Base-by-base conservation (phyloP, 1,140 invertebrate genomes). In the Stegodyphus dumicola region DNA sequence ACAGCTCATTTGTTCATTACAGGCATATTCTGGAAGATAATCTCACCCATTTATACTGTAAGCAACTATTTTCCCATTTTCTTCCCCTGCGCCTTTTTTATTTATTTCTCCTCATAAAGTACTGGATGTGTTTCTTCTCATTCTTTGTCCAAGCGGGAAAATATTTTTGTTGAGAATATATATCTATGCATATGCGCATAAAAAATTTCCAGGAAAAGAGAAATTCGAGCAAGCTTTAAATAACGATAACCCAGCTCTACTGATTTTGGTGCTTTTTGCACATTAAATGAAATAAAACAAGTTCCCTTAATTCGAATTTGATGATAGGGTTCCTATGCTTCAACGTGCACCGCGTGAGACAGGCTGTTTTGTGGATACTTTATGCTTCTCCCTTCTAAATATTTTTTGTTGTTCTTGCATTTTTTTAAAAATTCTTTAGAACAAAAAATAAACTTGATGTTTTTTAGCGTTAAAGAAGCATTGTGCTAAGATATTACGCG, bases 221-320 rank as follows among this genome's bases (percentile, higher is more conserved):
- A 76, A 83, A 52, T 74, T 84, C 66, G 56, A 54, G 56, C 67
- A 71, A 13, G 54, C 54, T 81, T 81, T 81, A 81, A 81, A 81
- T 74, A 81, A 65, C 81, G 81, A 84, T 84, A 84, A 84, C 81
- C 73, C 53, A 69, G 81, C 67, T 84, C 69, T 56, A 84, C 48
- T 84, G 73, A 73, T 74, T 84, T 67, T 84, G 56, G 60, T 84
- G 73, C 60, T 67, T 84, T 83, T 84, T 84, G 17, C 17, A 67
- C 81, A 84, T 84, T 84, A 84, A 84, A 84, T 84, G 81, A 76
- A 84, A 84, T 84, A 83, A 83, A 83, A 83, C 69, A 84, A 84
- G 71, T 54, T 54, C 60, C 73, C 64, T 54, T 84, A 84, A 84
- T 84, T 84, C 65, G 73, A 84, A 84, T 84, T 84, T 84, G 73